A percentile compares a stretch with the other conserved stretches of the same genome.
Evolutionary conservation across 2,888 invertebrate species (phyloP).

Genomic region (Tholera decimalis): DNA sequence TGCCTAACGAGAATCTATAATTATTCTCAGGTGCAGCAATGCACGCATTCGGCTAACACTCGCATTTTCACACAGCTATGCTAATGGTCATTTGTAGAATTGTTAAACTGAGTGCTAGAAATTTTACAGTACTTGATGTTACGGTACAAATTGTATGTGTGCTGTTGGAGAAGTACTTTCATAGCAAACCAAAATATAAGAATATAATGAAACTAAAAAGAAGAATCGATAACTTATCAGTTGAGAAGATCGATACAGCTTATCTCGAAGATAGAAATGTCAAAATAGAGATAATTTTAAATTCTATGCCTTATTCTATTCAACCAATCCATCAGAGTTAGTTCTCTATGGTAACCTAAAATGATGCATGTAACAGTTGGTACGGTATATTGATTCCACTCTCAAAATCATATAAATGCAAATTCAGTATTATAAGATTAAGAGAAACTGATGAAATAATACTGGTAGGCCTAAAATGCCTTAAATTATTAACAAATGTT

Average conservation of each 20-base stretch:
- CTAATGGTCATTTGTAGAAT: conserved; percentile 11
- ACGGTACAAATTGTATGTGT: not conserved
- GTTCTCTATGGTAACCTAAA: not conserved
- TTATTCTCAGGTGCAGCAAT: conserved; percentile 30
- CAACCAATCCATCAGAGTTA: no score
- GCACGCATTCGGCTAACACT: not conserved
- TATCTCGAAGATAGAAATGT: no score
- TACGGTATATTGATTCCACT: not conserved
- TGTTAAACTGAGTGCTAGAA: conserved; percentile 6
- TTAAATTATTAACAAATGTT: conserved; percentile 1
- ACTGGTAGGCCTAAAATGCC: no score
- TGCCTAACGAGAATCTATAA: conserved; percentile 7
- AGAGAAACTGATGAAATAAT: conserved; percentile 17
- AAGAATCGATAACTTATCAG: not conserved
- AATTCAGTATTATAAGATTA: conserved; percentile 23
- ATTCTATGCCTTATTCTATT: no score
- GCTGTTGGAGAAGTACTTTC: not conserved
- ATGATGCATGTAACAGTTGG: not conserved
- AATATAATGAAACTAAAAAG: not conserved
- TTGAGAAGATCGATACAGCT: not conserved
- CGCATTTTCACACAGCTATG: conserved; percentile 28
- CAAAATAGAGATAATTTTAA: no score
- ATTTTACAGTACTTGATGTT: conserved; percentile 8
- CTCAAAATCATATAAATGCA: conserved; percentile 17
- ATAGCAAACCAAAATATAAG: not conserved